Base-by-base conservation (phyloP, 2,797 vertebrate species). In the Gouania willdenowi region DNA sequence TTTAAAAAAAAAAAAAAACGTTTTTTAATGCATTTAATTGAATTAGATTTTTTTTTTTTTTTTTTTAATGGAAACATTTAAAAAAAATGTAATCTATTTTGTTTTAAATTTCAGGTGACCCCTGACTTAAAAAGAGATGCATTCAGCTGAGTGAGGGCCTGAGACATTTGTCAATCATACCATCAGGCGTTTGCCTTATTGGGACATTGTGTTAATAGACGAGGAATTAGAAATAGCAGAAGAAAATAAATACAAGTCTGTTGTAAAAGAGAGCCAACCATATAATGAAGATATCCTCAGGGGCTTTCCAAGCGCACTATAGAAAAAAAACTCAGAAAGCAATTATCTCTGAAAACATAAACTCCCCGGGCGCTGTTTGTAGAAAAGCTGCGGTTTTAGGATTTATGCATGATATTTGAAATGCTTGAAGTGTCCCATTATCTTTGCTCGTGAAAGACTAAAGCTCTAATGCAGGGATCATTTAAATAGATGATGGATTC, bases 261-360 rank as follows among this genome's bases (percentile, higher is more conserved):
- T 22, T 33, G 12, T 8, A 22, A 32, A 35, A 26, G 46, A 15
- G 41, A 26, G 36, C 27, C 21, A 40, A 38, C 41, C 26, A 27
- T 23, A 27, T 23, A 40, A 57, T 37, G 25, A 32, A 20, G 29
- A 45, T 31, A 11, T 22, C 32, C 64, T 45, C 30, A 0, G n/a
- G 33, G 41, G 49, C 13, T 31, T 77, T 50, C 15, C 25, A 44
- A 42, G 51, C 68, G 66, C 56, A 66, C 66, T 51, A 48, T 30
- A 18, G 55, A 51, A 34, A 34, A n/a, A n/a, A n/a, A n/a, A 26
- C 24, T 40, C 5, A 48, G 17, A 13, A 38, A 53, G 34, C 13
- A 9, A 17, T 34, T 33, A 11, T 30, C 36, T 47, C 22, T 28
- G 33, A 49, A 69, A 67, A 30, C 17, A 19, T 41, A 25, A 6